These are phyloP conservation scores for Calcarius lapponicus DNA, from an alignment of 2,797 vertebrate genomes.

Conservation along the genomic window DNA sequence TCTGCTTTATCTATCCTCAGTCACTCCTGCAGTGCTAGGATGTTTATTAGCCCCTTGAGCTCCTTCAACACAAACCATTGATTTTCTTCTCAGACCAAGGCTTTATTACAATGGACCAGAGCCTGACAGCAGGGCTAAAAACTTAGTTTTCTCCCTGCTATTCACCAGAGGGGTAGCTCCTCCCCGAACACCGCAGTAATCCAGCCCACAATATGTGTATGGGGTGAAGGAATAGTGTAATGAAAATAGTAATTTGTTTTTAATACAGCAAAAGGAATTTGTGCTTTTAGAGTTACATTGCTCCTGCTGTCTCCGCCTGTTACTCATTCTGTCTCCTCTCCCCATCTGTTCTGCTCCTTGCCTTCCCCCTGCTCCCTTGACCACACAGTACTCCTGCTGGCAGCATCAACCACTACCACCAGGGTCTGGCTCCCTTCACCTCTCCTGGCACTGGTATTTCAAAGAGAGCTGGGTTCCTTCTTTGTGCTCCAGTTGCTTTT, in stretches of 20 bases:
- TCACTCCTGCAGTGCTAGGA: background rate
- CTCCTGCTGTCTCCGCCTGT: background rate
- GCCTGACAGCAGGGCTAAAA: background rate
- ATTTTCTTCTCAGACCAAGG: background rate
- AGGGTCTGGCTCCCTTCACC: background rate
- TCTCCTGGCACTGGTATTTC: background rate
- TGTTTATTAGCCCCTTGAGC: background rate
- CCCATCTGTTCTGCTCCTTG: slow-evolving; percentile 16
- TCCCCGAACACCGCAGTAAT: background rate
- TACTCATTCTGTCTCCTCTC: slow-evolving; percentile 19
- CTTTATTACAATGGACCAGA: background rate
- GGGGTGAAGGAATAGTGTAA: background rate
- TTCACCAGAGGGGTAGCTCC: background rate
- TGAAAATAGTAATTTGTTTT: slow-evolving; percentile 30
- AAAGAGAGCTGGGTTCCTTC: background rate
- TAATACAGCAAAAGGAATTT: slow-evolving; percentile 18
- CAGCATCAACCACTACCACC: background rate
- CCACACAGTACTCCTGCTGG: background rate
- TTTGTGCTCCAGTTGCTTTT: background rate
- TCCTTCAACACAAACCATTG: slow-evolving; percentile 7
- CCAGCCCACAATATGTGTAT: background rate
- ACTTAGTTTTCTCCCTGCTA: background rate
- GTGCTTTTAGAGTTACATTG: slow-evolving; percentile 18
- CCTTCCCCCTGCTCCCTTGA: slow-evolving; percentile 32
- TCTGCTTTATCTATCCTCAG: background rate